phyloP scores from a whole-genome alignment of 2,888 invertebrate species.

The Lysandra coridon region DNA sequence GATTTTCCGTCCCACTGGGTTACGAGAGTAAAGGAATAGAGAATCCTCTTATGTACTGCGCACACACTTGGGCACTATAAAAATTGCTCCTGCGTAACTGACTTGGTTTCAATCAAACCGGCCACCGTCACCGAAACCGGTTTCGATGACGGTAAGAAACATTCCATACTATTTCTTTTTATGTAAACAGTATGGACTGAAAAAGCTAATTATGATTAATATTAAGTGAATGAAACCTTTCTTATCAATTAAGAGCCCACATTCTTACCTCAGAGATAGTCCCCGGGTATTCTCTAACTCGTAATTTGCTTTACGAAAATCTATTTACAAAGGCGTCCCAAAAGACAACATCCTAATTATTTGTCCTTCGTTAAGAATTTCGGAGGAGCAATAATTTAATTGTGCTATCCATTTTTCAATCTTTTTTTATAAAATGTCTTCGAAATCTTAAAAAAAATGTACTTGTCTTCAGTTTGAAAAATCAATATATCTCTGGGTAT shows the following conservation, averaged over 20 bases:
- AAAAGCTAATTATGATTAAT: neutral
- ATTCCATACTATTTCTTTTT: too few relatives aligned
- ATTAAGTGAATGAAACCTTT: neutral
- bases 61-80: too few relatives aligned
- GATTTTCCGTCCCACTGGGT: too few relatives aligned
- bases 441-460: neutral
- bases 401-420: neutral
- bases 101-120: too few relatives aligned
- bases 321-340: slow-evolving; percentile 10
- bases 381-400: slow-evolving; percentile 1
- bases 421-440: neutral
- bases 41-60: too few relatives aligned
- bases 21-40: too few relatives aligned
- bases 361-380: slow-evolving; percentile 2
- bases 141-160: too few relatives aligned
- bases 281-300: neutral
- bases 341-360: slow-evolving; percentile 21
- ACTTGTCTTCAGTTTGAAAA: too few relatives aligned
- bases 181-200: neutral
- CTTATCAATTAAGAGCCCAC: neutral
- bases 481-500: neutral
- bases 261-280: neutral
- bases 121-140: too few relatives aligned
- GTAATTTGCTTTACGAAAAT: slow-evolving; percentile 13
- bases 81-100: too few relatives aligned